Base-by-base conservation (phyloP, 2,888 invertebrate species). In the Leptinotarsa juncta region DNA sequence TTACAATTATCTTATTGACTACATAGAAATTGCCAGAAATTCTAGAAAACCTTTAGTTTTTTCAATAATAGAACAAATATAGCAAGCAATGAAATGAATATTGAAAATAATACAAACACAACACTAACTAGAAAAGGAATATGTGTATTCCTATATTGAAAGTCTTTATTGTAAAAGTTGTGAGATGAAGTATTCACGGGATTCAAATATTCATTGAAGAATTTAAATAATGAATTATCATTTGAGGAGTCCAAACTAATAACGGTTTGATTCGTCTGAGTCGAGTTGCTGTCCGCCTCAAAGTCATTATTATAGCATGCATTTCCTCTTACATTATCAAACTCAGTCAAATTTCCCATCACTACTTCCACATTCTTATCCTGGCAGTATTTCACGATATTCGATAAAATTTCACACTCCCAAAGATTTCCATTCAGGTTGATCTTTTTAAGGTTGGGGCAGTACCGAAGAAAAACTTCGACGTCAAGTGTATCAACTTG, bases 341-440 rank as follows among this genome's bases (percentile, higher is more conserved):
- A 51, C 15, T 51, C 51, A 16, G n/a, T 51, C 4, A n/a, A 51
- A 51, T 51, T 51, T n/a, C 51, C 51, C 7, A n/a, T 15, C n/a
- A n/a, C n/a, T 51, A 51, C 3, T 51, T 51, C 51, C 1, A 51
- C n/a, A n/a, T 51, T 51, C n/a, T 51, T 51, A n/a, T 15, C n/a
- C 51, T 51, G 51, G 51, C n/a, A 51, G n/a, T 51, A 51, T 51
- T 51, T 51, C 51, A 51, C 51, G n/a, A 51, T 51, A 51, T 51
- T 51, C 4, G 51, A 16, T n/a, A 51, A 51, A 16, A n/a, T 51
- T 51, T 51, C n/a, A 51, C 51, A 51, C 51, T 51, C 7, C 51
- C 51, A 51, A 15, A 51, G 5, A n/a, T 51, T 51, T 5, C 51
- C 51, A 51, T 51, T 15, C 4, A 51, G 7, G n/a, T n/a, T 15